Base-by-base conservation (phyloP, 1,140 invertebrate species). In the Riptortus pedestris region DNA sequence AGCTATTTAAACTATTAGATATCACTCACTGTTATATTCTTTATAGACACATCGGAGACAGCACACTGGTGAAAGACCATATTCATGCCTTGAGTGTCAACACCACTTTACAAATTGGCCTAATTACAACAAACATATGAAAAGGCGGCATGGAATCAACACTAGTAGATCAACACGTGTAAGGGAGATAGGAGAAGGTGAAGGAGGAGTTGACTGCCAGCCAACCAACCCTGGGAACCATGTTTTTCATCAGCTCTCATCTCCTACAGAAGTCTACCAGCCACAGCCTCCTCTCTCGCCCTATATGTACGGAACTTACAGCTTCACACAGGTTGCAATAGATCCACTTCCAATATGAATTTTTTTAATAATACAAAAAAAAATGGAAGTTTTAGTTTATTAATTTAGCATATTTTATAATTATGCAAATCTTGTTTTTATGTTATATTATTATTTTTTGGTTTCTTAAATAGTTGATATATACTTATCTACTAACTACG, bases 41-140 rank as follows among this genome's bases (percentile, higher is more conserved):
- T 51, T 66, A n/a, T 65, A 79, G 70, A 82, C 80, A n/a, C 84
- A 86, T 72, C 72, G 82, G 55, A 72, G 83, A 29, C 83, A 83
- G 18, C 80, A 82, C 65, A 81, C 80, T 0, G 80, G 80, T 11
- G 80, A 80, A 66, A 71, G 78, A 58, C 79, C 80, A 0, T 81
- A 82, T 69, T 76, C 77, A 0, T 82, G 79, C 72, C 68, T 77
- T 27, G 75, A 78, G 62, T 83, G 81, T 67, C 80, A 83, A 65
- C 81, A 85, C 72, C 82, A 85, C 69, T 86, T 86, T 66, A 85
- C 84, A 1, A 86, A 86, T 72, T 85, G 84, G 83, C 81, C 84
- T 5, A 86, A 86, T 74, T 86, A 84, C 64, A 85, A 85, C 69
- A 86, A 86, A 67, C 84, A 86, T 67, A 85, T 85, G 83, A 86